These are phyloP conservation scores for Motacilla alba DNA, from an alignment of 2,113 vertebrate genomes.

Conservation along the genomic window DNA sequence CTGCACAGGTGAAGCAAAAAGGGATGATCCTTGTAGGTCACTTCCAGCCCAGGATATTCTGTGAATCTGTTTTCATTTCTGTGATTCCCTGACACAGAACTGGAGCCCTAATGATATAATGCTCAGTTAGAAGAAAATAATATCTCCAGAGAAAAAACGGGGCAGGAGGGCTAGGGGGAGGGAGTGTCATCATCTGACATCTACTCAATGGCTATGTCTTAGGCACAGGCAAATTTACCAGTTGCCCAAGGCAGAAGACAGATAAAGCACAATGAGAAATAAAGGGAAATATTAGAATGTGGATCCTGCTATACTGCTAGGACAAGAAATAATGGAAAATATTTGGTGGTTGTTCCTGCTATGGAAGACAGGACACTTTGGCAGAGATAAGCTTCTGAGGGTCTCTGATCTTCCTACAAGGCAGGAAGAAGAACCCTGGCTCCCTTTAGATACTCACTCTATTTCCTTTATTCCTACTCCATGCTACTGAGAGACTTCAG, in stretches of 20 bases:
- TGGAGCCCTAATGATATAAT: neutral
- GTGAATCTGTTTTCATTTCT: neutral
- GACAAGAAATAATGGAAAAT: neutral
- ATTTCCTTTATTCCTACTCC: neutral
- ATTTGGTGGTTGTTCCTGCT: neutral
- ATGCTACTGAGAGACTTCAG: neutral
- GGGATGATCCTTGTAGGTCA: neutral
- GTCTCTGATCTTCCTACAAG: neutral
- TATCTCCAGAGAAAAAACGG: neutral
- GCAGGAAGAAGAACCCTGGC: neutral
- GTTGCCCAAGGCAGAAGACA: neutral
- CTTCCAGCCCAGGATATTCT: neutral
- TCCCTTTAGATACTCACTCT: neutral
- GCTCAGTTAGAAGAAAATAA: neutral
- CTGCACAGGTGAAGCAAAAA: neutral
- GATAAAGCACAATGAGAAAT: neutral
- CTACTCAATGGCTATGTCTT: neutral
- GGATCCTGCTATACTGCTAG: neutral
- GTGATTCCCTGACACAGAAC: neutral
- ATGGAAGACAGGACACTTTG: neutral
- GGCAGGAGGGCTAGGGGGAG: rapidly evolving
- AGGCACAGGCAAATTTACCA: neutral
- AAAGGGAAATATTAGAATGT: neutral
- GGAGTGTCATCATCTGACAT: neutral
- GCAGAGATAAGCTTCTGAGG: neutral